A percentile compares a stretch with the other conserved stretches of the same genome.
Conservation (phyloP, 2,888 invertebrate species). For the Polyommatus iphigenia region DNA sequence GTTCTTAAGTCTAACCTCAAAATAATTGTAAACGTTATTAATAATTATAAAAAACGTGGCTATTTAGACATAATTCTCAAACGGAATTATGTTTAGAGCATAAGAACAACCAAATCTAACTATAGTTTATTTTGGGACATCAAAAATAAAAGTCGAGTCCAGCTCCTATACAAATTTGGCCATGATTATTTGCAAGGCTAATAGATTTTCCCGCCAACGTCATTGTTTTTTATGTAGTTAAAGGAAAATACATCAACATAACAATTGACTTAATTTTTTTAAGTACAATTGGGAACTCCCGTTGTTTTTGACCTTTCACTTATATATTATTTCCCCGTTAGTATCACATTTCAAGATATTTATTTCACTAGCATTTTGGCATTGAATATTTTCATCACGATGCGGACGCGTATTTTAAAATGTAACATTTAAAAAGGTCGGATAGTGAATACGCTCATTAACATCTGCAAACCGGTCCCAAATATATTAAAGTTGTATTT, state of each 20-base stretch:
- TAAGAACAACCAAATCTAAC: too few species aligned
- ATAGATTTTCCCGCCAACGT: neutral
- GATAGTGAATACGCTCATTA: neutral
- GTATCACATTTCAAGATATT: neutral
- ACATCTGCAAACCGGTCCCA: neutral
- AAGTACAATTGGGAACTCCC: neutral
- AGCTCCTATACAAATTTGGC: too few species aligned
- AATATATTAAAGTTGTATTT: neutral
- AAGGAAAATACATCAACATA: neutral
- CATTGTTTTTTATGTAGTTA: neutral
- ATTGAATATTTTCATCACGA: neutral
- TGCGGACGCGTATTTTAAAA: neutral
- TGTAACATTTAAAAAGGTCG: slow-evolving; percentile 18
- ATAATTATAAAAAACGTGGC: too few species aligned
- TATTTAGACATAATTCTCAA: too few species aligned
- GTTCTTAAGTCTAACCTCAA: too few species aligned
- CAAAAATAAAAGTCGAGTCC: too few species aligned
- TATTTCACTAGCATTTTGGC: neutral
- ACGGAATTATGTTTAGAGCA: too few species aligned
- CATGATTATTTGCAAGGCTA: neutral
- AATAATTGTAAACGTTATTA: too few species aligned
- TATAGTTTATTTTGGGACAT: too few species aligned
- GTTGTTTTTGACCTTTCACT: neutral
- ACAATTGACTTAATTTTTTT: neutral
- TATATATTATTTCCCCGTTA: neutral